Evolutionary conservation across 1,140 invertebrate genomes (phyloP).

Genomic region (Cotesia chilonis): DNA sequence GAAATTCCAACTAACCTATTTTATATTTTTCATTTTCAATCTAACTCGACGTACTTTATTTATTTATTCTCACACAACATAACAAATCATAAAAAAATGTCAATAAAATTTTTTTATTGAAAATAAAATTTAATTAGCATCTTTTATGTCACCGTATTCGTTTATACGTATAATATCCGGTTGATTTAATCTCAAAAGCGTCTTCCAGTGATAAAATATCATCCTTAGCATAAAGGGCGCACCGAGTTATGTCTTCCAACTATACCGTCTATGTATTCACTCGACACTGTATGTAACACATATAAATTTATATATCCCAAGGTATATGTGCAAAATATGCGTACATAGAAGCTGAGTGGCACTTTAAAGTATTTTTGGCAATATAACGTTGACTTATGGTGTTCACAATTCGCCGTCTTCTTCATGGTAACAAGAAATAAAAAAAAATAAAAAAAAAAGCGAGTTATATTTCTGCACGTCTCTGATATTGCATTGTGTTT

Average conservation of each 20-base stretch:
- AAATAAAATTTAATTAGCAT: conserved; percentile 27
- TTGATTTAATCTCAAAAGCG: conserved; percentile 35
- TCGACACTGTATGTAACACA: conserved; percentile 26
- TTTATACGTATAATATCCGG: conserved; percentile 26
- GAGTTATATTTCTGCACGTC: conserved; percentile 29
- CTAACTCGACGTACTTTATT: neutral
- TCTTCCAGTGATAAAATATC: conserved; percentile 39
- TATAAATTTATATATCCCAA: conserved; percentile 11
- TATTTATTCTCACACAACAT: neutral
- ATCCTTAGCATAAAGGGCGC: conserved; percentile 3
- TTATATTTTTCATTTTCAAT: conserved; percentile 7
- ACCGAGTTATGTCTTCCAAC: conserved; percentile 21
- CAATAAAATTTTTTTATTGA: conserved; percentile 7
- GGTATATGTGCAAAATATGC: conserved; percentile 21
- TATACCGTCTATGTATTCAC: conserved; percentile 25
- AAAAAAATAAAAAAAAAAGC: neutral
- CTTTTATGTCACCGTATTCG: conserved; percentile 25
- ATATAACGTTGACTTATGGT: conserved; percentile 65
- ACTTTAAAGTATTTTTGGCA: conserved; percentile 66
- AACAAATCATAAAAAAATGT: conserved; percentile 6
- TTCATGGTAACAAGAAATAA: conserved; percentile 34
- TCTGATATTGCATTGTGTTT: conserved; percentile 59
- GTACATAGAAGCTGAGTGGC: conserved; percentile 51
- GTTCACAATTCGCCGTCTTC: conserved; percentile 48
- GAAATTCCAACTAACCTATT: conserved; percentile 20